Conservation (phyloP, 1,140 invertebrate species). For the Archegozetes longisetosus region DNA sequence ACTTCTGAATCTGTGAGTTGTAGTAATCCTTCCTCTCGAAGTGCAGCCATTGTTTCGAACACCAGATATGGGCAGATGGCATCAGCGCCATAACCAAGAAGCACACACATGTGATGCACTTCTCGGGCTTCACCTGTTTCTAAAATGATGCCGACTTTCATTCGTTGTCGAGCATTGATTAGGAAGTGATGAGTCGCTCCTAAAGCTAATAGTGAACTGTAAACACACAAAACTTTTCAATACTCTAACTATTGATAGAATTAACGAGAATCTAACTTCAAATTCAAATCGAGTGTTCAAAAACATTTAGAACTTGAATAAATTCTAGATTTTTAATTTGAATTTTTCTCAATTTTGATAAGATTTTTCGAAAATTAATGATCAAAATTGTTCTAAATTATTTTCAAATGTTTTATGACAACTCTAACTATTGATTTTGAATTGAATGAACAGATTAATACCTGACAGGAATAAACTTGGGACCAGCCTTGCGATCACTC, state of each 20-base stretch:
- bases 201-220: slow-evolving; percentile 65
- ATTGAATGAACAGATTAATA: too few relatives aligned
- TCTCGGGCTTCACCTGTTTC: slow-evolving; percentile 89
- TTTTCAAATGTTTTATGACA: too few relatives aligned
- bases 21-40: slow-evolving; percentile 64
- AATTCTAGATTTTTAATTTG: too few relatives aligned
- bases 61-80: slow-evolving; percentile 94
- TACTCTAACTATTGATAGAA: too few relatives aligned
- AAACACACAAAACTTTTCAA: too few relatives aligned
- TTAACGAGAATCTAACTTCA: slow-evolving; percentile 32
- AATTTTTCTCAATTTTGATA: too few relatives aligned
- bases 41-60: slow-evolving; percentile 67
- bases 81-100: slow-evolving; percentile 92
- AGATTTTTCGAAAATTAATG: too few relatives aligned
- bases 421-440: too few relatives aligned
- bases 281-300: slow-evolving; percentile 28
- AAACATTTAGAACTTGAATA: slow-evolving; percentile 17
- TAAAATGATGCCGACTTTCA: slow-evolving; percentile 84
- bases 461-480: slow-evolving; percentile 35
- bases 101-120: slow-evolving; percentile 89
- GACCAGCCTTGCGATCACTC: slow-evolving; percentile 61
- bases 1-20: slow-evolving; percentile 69
- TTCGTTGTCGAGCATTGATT: slow-evolving; percentile 82
- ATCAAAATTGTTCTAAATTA: too few relatives aligned
- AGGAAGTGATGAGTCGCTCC: slow-evolving; percentile 92